Base-by-base conservation (phyloP, 2,888 invertebrate genomes). In the Automeris io region DNA sequence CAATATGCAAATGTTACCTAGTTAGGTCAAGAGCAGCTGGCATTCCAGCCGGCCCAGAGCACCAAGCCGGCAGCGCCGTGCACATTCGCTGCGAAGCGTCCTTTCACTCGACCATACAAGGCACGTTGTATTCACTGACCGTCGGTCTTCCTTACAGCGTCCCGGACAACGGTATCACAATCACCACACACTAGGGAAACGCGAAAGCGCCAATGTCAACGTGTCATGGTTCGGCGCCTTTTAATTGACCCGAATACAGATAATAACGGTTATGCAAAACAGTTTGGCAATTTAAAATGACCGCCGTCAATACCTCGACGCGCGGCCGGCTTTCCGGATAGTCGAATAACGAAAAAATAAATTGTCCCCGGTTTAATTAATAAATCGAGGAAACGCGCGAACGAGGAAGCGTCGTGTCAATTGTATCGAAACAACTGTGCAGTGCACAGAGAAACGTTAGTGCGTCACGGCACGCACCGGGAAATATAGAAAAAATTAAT, bases 21-120 rank as follows among this genome's bases (percentile, higher is more conserved):
- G 83, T 80, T 67, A 86, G 77, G 77, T 85, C 85, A 81, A 86
- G 83, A 79, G 85, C 85, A 75, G 82, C 76, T 80, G 85, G 86
- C 85, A 87, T 83, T 86, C 80, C 87, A 83, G 76, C 73, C 73
- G 73, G 70, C 67, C 75, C 70, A 60, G 72, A 70, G 75, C 76
- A 81, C 81, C 76, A 78, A 61, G 64, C 56, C 61, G 70, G 80
- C 74, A 79, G 83, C 79, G 81, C 81, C 61, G 80, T 82, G 80
- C 75, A 79, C 83, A 83, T 85, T 81, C 85, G 79, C 87, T 71
- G 81, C 70, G 54, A 68, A 49, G 58, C 57, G 48, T 53, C 50
- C 37, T 49, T 57, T 73, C 70, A 61, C 55, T 56, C 61, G 51
- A 65, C 40, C 69, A 68, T 68, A 50, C 59, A 64, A 55, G 46